A percentile compares a stretch with the other conserved stretches of the same genome.
These are phyloP conservation scores for Acromyrmex echinatior DNA, from an alignment of 1,140 invertebrate species.

Conservation along the genomic window DNA sequence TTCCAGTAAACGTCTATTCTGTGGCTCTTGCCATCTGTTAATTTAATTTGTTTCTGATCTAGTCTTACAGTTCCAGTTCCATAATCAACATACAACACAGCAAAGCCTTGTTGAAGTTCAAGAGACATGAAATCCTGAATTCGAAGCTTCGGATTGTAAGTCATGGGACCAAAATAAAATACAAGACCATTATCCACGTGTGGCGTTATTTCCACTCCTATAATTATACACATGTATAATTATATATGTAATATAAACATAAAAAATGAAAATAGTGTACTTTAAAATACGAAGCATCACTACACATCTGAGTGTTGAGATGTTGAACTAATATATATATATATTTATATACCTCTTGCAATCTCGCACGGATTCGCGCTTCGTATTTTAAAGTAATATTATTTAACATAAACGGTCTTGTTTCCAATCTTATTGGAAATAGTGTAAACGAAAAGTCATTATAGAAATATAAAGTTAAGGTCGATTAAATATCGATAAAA, in stretches of 20 bases:
- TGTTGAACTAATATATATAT: no score
- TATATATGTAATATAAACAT: background rate
- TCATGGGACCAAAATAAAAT: slow-evolving; percentile 96
- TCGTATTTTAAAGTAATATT: no score
- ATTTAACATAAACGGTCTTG: no score
- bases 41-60: slow-evolving; percentile 91
- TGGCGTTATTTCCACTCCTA: slow-evolving; percentile 91
- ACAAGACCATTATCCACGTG: slow-evolving; percentile 92
- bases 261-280: background rate
- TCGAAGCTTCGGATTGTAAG: slow-evolving; percentile 87
- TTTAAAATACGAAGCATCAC: no score
- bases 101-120: slow-evolving; percentile 94
- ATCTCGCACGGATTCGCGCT: no score
- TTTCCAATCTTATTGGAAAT: background rate
- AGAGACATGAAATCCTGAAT: slow-evolving; percentile 96
- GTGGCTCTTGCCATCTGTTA: slow-evolving; percentile 93
- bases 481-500: no score
- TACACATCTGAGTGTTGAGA: no score
- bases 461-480: no score
- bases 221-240: background rate
- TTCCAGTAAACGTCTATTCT: slow-evolving; percentile 93
- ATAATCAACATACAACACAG: slow-evolving; percentile 95
- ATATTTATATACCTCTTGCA: no score
- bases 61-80: slow-evolving; percentile 93
- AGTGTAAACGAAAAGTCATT: background rate